A percentile compares a stretch with the other conserved stretches of the same genome.
Evolutionary conservation across 2,888 invertebrate genomes (phyloP).

Genomic region (Tinea pellionella): DNA sequence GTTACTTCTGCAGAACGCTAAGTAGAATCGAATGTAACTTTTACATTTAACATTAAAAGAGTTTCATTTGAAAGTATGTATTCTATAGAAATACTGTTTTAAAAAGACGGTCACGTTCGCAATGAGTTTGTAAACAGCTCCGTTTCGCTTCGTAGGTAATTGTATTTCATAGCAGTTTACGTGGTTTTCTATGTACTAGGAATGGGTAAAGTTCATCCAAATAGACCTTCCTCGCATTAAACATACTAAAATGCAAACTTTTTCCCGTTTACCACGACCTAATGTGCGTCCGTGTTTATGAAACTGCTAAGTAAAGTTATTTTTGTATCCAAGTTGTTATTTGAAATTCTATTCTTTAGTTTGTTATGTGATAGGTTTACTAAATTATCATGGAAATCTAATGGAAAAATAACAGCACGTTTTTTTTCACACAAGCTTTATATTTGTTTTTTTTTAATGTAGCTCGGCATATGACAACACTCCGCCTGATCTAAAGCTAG

Average conservation of each 20-base stretch:
- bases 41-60: background rate
- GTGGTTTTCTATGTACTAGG: slow-evolving; percentile 17
- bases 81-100: background rate
- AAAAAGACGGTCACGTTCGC: slow-evolving; percentile 25
- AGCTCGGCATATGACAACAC: too few relatives aligned
- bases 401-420: too few relatives aligned
- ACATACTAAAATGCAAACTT: background rate
- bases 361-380: too few relatives aligned
- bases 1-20: background rate
- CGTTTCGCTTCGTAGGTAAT: slow-evolving; percentile 36
- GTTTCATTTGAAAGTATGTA: background rate
- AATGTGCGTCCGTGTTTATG: background rate
- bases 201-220: background rate
- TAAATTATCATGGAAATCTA: too few relatives aligned
- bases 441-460: too few relatives aligned
- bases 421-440: too few relatives aligned
- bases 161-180: slow-evolving; percentile 48
- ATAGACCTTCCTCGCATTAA: background rate
- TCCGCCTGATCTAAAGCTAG: too few relatives aligned
- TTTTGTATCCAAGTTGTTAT: background rate
- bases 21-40: background rate
- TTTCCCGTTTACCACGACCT: background rate
- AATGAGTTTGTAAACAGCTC: slow-evolving; percentile 48
- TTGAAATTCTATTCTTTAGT: too few relatives aligned
- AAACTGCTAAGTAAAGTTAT: background rate